These are phyloP conservation scores for Bradypodion ventrale DNA, from an alignment of 2,797 vertebrate species.

Conservation along the genomic window DNA sequence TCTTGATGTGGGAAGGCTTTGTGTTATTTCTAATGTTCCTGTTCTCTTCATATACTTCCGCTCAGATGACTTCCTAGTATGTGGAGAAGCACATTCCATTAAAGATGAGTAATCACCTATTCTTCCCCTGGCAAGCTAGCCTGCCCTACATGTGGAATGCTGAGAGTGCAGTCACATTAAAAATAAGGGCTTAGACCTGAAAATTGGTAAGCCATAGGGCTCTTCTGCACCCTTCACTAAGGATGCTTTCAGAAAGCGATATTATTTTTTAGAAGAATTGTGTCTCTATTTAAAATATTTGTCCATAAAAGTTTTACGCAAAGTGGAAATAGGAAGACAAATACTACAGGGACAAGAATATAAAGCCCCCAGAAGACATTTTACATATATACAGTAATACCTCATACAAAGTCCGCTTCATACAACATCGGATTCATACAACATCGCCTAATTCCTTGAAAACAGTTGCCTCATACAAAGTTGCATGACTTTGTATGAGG, in stretches of 20 bases:
- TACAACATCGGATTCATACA: no score
- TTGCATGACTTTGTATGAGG: no score
- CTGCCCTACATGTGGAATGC: background rate
- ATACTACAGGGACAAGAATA: no score
- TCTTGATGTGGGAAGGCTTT: background rate
- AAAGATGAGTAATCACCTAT: constrained; percentile 4
- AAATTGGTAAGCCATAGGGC: background rate
- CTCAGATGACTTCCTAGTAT: background rate
- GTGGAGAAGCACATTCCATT: background rate
- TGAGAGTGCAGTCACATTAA: background rate
- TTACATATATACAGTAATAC: no score
- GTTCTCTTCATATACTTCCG: background rate
- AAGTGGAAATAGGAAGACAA: background rate
- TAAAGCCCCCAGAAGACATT: no score
- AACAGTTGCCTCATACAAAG: no score
- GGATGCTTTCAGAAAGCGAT: background rate
- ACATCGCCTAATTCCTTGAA: no score
- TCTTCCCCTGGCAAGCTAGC: background rate
- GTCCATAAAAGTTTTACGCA: background rate
- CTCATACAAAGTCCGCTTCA: no score
- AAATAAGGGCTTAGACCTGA: background rate
- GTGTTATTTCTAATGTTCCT: background rate
- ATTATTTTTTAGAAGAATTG: background rate
- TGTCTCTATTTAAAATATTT: background rate
- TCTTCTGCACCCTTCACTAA: background rate